Evolutionary conservation across 2,797 vertebrate species (phyloP).

Genomic region (Microtus californicus): DNA sequence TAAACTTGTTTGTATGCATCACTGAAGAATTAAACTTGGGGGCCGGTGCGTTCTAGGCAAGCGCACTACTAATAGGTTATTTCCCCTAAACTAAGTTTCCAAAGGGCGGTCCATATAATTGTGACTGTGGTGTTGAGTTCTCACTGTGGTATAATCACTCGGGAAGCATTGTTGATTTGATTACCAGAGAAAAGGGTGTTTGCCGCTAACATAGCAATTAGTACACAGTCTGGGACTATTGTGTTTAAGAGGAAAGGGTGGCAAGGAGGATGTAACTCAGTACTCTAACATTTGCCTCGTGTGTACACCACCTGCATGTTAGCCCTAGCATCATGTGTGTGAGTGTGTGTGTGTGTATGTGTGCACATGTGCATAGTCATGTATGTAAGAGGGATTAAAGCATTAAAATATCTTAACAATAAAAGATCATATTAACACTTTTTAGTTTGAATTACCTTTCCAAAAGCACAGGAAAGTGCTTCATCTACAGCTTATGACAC

Average conservation of each 20-base stretch:
- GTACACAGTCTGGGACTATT: neutral
- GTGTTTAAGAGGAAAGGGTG: conserved; percentile 33
- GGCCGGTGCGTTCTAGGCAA: neutral
- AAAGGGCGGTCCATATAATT: neutral
- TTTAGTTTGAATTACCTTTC: conserved; percentile 47
- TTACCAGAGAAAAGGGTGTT: neutral
- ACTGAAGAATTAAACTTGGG: neutral
- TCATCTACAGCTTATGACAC: neutral
- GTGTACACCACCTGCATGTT: neutral
- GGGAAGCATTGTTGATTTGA: conserved; percentile 21
- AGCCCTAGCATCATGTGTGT: neutral
- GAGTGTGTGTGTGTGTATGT: neutral
- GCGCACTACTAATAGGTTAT: neutral
- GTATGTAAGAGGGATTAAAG: neutral
- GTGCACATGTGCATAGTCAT: neutral
- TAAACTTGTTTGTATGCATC: neutral
- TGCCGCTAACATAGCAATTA: neutral
- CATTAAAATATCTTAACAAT: neutral
- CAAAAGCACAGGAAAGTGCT: neutral
- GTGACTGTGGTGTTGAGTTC: neutral
- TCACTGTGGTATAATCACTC: conserved; percentile 1
- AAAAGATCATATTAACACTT: conserved; percentile 2
- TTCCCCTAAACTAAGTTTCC: neutral
- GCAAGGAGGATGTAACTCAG: neutral
- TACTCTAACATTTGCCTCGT: neutral